phyloP scores from a whole-genome alignment of 2,888 invertebrate species.

The Campaea margaritaria region DNA sequence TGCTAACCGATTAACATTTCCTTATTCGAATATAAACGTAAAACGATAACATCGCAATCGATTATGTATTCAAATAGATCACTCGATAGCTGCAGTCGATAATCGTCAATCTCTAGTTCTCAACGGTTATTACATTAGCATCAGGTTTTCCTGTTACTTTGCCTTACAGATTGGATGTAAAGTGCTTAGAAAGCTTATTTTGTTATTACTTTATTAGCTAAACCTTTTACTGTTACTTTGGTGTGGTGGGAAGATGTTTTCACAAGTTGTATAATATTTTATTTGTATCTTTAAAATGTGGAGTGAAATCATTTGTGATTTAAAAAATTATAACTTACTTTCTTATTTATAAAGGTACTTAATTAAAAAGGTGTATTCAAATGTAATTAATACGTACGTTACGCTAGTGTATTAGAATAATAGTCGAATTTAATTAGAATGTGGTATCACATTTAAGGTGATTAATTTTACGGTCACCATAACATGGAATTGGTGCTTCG shows the following conservation, averaged over 20 bases:
- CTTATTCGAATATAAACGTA: background rate
- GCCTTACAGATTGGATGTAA: slow-evolving; percentile 29
- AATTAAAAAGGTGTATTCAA: no score
- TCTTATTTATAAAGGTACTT: no score
- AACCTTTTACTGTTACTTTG: slow-evolving; percentile 31
- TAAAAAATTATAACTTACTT: no score
- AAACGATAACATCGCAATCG: background rate
- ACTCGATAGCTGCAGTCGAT: slow-evolving; percentile 8
- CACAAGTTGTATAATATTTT: no score
- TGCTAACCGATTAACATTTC: background rate
- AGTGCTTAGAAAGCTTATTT: slow-evolving; percentile 43
- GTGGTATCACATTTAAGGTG: no score
- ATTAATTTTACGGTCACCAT: no score
- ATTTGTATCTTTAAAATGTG: background rate
- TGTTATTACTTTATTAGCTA: slow-evolving; percentile 53
- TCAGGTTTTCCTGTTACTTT: slow-evolving; percentile 27
- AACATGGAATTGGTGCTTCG: no score
- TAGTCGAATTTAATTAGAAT: no score
- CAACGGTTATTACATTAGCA: slow-evolving; percentile 22
- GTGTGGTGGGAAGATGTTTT: background rate
- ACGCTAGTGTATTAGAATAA: no score
- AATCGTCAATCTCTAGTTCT: slow-evolving; percentile 20
- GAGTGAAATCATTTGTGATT: no score
- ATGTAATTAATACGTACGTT: no score
- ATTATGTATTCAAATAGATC: background rate